Conservation (phyloP, 2,113 vertebrate genomes). For the Prionailurus viverrinus region DNA sequence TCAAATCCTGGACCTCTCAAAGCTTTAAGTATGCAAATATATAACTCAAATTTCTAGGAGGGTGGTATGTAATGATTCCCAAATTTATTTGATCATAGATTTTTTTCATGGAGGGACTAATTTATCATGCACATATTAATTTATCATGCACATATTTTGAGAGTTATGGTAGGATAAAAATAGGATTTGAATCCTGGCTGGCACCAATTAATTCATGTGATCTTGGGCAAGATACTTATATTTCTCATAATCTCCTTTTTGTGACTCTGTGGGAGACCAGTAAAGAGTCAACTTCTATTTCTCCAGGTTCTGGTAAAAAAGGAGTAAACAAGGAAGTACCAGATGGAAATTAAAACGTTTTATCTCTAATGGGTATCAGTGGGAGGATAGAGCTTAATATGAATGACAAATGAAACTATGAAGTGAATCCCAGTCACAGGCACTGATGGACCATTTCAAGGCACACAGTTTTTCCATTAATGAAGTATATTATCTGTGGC, state of each 20-base stretch:
- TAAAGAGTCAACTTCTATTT: neutral
- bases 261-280: neutral
- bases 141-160: neutral
- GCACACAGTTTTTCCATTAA: neutral
- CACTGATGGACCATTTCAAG: neutral
- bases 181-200: neutral
- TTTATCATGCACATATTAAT: neutral
- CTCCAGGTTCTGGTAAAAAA: neutral
- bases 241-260: neutral
- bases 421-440: neutral
- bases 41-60: neutral
- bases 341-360: neutral
- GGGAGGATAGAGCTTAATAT: neutral
- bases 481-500: neutral
- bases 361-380: neutral
- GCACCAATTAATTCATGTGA: neutral
- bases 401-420: neutral
- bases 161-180: neutral
- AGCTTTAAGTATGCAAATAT: neutral
- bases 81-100: neutral
- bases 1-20: neutral
- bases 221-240: neutral
- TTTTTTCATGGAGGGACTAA: neutral
- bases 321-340: neutral
- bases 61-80: neutral